Percentiles rank a stretch among this genome's conserved stretches.
Conservation (phyloP, 2,113 vertebrate species). For the Bambusicola thoracicus region DNA sequence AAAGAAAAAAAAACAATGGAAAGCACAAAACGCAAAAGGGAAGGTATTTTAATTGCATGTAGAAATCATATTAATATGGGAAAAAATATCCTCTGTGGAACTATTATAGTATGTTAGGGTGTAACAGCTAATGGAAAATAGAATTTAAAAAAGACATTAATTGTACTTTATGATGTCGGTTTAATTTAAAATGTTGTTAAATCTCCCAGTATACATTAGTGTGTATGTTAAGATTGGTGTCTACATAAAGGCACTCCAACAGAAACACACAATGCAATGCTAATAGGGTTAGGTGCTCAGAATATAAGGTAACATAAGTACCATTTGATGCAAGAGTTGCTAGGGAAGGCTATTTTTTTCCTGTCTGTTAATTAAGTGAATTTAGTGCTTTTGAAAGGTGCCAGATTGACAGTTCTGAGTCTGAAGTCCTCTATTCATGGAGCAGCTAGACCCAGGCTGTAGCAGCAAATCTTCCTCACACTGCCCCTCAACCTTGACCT, state of each 20-base stretch:
- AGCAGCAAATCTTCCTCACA: conserved; percentile 1
- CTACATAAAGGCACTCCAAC: conserved; percentile 50
- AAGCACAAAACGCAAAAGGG: not conserved
- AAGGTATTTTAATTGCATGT: not conserved
- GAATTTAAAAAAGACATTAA: not conserved
- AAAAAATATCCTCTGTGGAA: not conserved
- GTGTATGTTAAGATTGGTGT: not conserved
- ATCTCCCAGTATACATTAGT: not conserved
- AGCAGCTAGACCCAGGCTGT: conserved; percentile 15
- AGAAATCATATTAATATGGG: not conserved
- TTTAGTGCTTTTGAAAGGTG: conserved; percentile 64
- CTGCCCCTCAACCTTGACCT: conserved; percentile 67
- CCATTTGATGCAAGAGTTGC: conserved; percentile 68
- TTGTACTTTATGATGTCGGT: not conserved
- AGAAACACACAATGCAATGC: conserved; percentile 52
- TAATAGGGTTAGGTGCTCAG: conserved; percentile 69
- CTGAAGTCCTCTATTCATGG: conserved; percentile 27
- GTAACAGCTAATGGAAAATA: not conserved
- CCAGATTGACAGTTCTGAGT: conserved; percentile 44
- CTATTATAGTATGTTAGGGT: not conserved
- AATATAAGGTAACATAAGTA: conserved; percentile 63
- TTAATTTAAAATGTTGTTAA: conserved; percentile 43
- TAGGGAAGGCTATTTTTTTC: conserved; percentile 56
- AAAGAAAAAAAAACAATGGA: not conserved
- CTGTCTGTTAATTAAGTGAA: conserved; percentile 66